These are phyloP conservation scores for Microctonus brassicae DNA, from an alignment of 2,888 invertebrate species.

Conservation along the genomic window DNA sequence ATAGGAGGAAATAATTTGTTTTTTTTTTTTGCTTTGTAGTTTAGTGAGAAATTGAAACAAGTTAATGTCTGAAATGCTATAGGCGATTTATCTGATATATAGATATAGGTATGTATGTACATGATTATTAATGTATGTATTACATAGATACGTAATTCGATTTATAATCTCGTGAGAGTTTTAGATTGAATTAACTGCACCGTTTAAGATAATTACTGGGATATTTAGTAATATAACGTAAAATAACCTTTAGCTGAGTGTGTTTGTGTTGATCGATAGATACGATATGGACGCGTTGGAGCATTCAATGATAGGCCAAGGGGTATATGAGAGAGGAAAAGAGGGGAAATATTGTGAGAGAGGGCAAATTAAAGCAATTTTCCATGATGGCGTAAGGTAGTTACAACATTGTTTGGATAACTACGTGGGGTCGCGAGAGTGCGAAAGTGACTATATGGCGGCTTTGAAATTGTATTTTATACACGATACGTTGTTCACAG, in stretches of 20 bases:
- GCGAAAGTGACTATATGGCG: slow-evolving; percentile 22
- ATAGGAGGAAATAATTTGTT: neutral
- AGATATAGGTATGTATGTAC: no score
- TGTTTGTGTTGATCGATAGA: slow-evolving; percentile 6
- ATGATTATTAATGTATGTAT: no score
- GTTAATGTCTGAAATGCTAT: neutral
- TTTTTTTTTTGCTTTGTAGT: no score
- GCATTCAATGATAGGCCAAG: slow-evolving; percentile 7
- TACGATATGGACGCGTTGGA: neutral
- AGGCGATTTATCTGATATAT: slow-evolving; percentile 13
- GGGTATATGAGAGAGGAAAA: slow-evolving; percentile 9
- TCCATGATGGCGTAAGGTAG: slow-evolving; percentile 46
- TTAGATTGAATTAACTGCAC: slow-evolving; percentile 37
- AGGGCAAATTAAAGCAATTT: slow-evolving; percentile 50
- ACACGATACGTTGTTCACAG: neutral
- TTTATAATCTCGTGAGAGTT: slow-evolving; percentile 22
- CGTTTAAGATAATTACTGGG: slow-evolving; percentile 40
- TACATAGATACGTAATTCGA: slow-evolving; percentile 20
- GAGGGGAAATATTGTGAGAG: slow-evolving; percentile 46
- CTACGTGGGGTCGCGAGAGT: slow-evolving; percentile 20
- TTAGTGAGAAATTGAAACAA: neutral
- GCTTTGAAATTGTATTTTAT: neutral
- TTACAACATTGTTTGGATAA: slow-evolving; percentile 47
- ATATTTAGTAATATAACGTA: slow-evolving; percentile 37
- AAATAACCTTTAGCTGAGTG: slow-evolving; percentile 27